phyloP scores from a whole-genome alignment of 2,797 vertebrate species.

The Poecile montanus region DNA sequence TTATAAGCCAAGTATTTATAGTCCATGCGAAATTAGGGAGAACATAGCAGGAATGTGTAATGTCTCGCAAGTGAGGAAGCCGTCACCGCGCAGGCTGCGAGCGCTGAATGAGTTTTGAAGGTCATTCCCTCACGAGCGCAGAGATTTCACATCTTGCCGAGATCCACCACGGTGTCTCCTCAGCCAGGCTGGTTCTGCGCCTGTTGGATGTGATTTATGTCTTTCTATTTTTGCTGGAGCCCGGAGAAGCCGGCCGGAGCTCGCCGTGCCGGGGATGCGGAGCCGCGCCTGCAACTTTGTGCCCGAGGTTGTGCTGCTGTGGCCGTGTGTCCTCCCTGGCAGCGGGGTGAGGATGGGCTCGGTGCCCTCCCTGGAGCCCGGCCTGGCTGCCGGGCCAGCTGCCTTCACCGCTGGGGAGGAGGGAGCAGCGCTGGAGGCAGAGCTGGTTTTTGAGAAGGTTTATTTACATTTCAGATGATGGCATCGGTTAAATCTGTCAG shows the following conservation, averaged over 20 bases:
- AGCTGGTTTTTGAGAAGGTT: not conserved
- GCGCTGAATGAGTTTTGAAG: conserved; percentile 74
- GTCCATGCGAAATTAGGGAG: not conserved
- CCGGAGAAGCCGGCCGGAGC: not conserved
- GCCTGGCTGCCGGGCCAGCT: not conserved
- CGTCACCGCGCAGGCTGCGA: not conserved
- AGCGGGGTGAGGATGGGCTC: rapidly evolving
- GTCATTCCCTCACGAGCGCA: conserved; percentile 68
- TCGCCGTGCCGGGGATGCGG: not conserved
- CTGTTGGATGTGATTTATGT: not conserved
- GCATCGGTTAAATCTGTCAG: not conserved
- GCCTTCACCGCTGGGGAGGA: not conserved
- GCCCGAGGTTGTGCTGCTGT: not conserved
- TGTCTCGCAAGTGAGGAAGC: conserved; percentile 17
- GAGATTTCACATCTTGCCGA: conserved; percentile 12
- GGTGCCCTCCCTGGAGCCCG: rapidly evolving
- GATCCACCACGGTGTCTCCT: not conserved
- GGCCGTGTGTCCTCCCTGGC: rapidly evolving
- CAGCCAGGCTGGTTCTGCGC: not conserved
- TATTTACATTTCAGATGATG: not conserved
- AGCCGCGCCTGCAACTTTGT: not conserved
- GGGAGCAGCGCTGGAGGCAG: not conserved
- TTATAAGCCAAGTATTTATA: conserved; percentile 21
- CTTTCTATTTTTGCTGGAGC: not conserved
- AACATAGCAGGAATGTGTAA: not conserved